Conservation (phyloP, 2,888 invertebrate genomes). For the Euphydryas editha region DNA sequence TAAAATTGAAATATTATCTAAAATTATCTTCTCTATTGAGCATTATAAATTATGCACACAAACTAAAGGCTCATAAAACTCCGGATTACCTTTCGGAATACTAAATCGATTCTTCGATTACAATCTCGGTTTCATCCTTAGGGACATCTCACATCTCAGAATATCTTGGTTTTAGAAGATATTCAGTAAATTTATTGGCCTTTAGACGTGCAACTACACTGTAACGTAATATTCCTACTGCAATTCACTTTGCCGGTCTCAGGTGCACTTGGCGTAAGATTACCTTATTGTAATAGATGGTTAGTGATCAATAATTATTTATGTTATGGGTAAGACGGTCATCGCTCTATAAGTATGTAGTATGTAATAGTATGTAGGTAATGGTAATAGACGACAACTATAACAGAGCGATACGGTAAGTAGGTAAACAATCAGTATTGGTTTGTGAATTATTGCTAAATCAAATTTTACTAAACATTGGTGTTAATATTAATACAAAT, state of each 20-base stretch:
- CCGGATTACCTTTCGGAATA: background rate
- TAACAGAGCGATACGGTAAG: background rate
- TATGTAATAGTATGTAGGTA: too few relatives aligned
- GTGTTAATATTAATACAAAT: too few relatives aligned
- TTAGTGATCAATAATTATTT: constrained; percentile 23
- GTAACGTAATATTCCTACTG: constrained; percentile 11
- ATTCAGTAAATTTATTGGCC: constrained; percentile 3
- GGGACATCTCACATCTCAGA: constrained; percentile 3
- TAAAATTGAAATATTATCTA: background rate
- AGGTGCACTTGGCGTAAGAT: constrained; percentile 27
- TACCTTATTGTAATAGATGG: constrained; percentile 22
- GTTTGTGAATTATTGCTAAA: too few relatives aligned
- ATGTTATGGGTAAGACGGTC: constrained; percentile 5
- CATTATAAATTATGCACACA: background rate
- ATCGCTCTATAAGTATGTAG: too few relatives aligned
- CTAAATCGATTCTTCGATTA: constrained; percentile 1
- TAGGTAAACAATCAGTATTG: background rate
- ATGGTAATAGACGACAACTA: background rate
- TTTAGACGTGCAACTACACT: constrained; percentile 20
- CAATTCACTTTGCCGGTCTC: constrained; percentile 14
- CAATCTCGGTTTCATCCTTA: background rate
- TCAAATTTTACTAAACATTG: too few relatives aligned
- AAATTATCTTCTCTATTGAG: background rate
- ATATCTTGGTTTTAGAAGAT: constrained; percentile 1
- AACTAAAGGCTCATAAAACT: background rate